Base-by-base conservation (phyloP, 1,140 invertebrate genomes). In the Aphidius ervi region DNA sequence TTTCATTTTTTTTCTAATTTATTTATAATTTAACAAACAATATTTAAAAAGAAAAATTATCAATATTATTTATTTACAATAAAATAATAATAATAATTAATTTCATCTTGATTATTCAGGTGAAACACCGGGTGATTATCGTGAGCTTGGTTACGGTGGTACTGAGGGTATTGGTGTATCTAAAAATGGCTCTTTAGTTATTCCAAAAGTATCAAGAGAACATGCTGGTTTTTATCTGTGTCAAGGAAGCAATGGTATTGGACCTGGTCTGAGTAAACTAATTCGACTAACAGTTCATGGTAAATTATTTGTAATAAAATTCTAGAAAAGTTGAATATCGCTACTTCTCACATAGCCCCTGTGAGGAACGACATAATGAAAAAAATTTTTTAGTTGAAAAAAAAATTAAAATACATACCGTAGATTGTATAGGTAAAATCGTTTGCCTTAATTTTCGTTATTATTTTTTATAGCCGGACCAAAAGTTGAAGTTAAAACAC, bases 231-330 rank as follows among this genome's bases (percentile, higher is more conserved):
- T 81, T 68, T 86, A 86, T 67, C 68, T 86, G 41, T 82, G 81
- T 68, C 84, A 87, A 67, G 84, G 86, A 10, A 83, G 80, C 74
- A 88, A 88, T 73, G 82, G 82, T 5, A 83, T 88, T 58, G 85
- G 85, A 3, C 80, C 83, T 9, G 85, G 82, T 54, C 81, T 88
- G 67, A 86, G 85, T 74, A 84, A 86, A 76, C 82, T 86, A 61
- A 82, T 88, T 65, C 80, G 79, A 59, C 80, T 88, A 62, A 84
- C 81, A 64, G 86, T 88, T 52, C 84, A 86, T 66, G 84, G 86
- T 88, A 80, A 82, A 76, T 74, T 75, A 77, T 76, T 43, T 43
- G 9, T 1, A 43, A 43, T 43, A 6, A 16, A 16, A 16, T 16
- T 16, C 16, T 16, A 16, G 16, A 16, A 16, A 0, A 0, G 16